These are phyloP conservation scores for Eriocheir sinensis DNA, from an alignment of 1,140 invertebrate genomes.

Conservation along the genomic window DNA sequence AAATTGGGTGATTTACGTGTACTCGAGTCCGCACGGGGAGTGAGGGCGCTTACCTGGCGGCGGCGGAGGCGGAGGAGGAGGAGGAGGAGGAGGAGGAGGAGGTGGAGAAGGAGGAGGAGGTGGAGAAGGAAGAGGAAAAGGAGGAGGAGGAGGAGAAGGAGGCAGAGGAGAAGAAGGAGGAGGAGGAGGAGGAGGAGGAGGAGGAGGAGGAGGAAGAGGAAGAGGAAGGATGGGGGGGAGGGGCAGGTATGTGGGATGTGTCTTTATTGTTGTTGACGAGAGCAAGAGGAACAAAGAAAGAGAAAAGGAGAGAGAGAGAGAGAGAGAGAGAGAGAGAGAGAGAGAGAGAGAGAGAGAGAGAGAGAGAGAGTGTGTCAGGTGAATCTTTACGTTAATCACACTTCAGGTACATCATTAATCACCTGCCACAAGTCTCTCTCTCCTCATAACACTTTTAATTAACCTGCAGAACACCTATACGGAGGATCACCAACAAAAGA, in stretches of 20 bases:
- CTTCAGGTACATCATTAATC: no score
- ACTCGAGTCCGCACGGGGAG: background rate
- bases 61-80: background rate
- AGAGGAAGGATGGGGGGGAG: no score
- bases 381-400: no score
- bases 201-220: background rate
- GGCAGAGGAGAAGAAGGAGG: background rate
- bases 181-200: background rate
- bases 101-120: background rate
- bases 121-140: background rate
- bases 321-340: background rate
- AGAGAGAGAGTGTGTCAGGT: background rate
- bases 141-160: background rate
- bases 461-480: no score
- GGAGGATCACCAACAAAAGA: no score
- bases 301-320: background rate
- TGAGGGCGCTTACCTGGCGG: background rate
- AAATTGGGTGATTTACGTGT: conserved; percentile 52
- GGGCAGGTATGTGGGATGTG: background rate
- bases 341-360: background rate
- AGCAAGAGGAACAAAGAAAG: conserved; percentile 23
- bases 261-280: background rate
- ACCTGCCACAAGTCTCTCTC: no score
- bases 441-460: no score
- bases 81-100: background rate